Evolutionary conservation across 2,888 invertebrate species (phyloP).

Genomic region (Andrena hattorfiana): DNA sequence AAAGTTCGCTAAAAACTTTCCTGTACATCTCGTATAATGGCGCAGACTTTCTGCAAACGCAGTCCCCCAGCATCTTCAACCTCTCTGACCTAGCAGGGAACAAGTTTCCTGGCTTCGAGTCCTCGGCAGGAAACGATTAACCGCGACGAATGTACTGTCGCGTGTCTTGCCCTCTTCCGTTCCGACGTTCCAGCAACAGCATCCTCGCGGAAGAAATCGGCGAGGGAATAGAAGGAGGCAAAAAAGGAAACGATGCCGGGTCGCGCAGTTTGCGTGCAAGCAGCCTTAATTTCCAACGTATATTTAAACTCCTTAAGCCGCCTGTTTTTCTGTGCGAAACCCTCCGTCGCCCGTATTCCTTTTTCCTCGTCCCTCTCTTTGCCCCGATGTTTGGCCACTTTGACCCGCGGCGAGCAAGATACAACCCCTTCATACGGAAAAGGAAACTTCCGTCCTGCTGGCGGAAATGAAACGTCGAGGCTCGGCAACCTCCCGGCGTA

Average conservation of each 20-base stretch:
- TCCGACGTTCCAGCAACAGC: neutral
- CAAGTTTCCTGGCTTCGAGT: neutral
- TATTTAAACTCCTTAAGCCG: slow-evolving; percentile 79
- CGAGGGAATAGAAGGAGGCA: slow-evolving; percentile 21
- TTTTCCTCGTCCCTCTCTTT: slow-evolving; percentile 32
- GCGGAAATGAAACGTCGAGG: slow-evolving; percentile 77
- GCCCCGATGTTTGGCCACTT: slow-evolving; percentile 62
- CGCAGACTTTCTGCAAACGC: neutral
- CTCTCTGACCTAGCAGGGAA: neutral
- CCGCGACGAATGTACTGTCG: slow-evolving; percentile 45
- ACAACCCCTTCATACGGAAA: slow-evolving; percentile 65
- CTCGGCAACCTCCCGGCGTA: slow-evolving; percentile 64
- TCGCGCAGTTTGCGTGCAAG: slow-evolving; percentile 59
- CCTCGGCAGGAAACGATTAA: slow-evolving; percentile 47
- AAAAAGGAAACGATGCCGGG: slow-evolving; percentile 46
- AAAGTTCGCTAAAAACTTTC: neutral
- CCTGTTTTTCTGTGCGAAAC: slow-evolving; percentile 63
- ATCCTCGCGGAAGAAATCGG: slow-evolving; percentile 43
- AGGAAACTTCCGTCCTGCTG: slow-evolving; percentile 72
- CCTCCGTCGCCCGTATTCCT: slow-evolving; percentile 23
- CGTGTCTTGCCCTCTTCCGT: slow-evolving; percentile 4
- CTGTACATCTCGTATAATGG: neutral
- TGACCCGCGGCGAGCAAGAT: slow-evolving; percentile 59
- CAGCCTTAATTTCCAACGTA: slow-evolving; percentile 77
- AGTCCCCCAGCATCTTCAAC: neutral